phyloP scores from a whole-genome alignment of 2,797 vertebrate species.

The Liasis olivaceus region DNA sequence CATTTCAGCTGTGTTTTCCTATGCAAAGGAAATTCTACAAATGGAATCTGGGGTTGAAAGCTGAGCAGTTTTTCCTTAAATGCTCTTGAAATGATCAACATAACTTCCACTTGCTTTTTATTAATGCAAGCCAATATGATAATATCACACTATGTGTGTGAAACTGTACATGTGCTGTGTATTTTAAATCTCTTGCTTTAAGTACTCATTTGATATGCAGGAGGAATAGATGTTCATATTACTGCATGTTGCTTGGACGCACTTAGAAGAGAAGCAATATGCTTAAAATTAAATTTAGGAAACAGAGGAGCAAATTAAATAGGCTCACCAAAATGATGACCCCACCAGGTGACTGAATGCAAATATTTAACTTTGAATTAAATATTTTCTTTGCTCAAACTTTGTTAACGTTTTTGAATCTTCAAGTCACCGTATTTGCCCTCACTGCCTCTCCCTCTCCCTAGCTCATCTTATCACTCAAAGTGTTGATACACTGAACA shows the following conservation, averaged over 20 bases:
- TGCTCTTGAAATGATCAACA: conserved; percentile 26
- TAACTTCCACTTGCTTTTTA: conserved; percentile 7
- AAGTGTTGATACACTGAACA: background rate
- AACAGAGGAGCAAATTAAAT: background rate
- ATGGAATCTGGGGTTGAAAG: conserved; percentile 42
- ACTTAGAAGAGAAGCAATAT: background rate
- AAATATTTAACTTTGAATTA: conserved; percentile 28
- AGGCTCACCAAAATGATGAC: background rate
- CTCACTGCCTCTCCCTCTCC: background rate
- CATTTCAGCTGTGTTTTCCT: conserved; percentile 27
- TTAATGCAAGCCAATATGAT: conserved; percentile 5
- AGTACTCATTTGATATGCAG: conserved; percentile 1
- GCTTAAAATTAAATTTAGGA: conserved; percentile 4
- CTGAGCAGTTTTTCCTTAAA: conserved; percentile 21
- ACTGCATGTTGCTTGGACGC: background rate
- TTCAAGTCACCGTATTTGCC: background rate
- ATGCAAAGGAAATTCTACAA: conserved; percentile 35
- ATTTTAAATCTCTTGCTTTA: background rate
- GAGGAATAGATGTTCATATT: background rate
- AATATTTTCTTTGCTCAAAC: conserved; percentile 2
- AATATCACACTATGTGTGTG: background rate
- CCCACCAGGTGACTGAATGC: background rate
- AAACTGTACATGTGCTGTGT: background rate
- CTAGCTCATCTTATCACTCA: background rate
- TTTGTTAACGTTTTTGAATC: background rate